These are phyloP conservation scores for Syngnathus typhle DNA, from an alignment of 2,113 vertebrate species.

Conservation along the genomic window DNA sequence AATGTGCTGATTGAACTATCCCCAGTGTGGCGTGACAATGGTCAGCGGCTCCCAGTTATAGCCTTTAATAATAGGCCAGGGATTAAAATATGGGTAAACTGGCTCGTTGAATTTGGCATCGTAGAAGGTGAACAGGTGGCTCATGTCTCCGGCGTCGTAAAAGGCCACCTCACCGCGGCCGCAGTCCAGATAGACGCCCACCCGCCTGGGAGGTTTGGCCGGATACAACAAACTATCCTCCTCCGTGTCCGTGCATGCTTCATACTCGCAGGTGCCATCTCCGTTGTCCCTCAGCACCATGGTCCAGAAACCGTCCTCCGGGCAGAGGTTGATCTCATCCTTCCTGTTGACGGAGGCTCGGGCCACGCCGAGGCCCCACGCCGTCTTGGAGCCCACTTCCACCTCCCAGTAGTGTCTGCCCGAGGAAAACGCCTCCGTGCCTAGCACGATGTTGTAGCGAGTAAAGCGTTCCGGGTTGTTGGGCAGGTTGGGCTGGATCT, in stretches of 20 bases:
- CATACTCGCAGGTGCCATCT: conserved; percentile 60
- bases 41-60: conserved; percentile 71
- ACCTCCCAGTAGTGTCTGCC: conserved; percentile 84
- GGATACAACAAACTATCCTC: conserved; percentile 70
- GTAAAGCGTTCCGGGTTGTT: conserved; percentile 73
- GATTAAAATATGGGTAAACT: conserved; percentile 80
- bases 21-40: conserved; percentile 52
- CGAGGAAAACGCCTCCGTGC: conserved; percentile 53
- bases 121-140: conserved; percentile 78
- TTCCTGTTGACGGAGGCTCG: conserved; percentile 70
- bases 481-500: conserved; percentile 59
- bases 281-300: conserved; percentile 68
- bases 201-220: conserved; percentile 43
- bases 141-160: conserved; percentile 76
- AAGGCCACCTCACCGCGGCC: conserved; percentile 70
- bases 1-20: conserved; percentile 3
- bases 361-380: conserved; percentile 81
- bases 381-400: conserved; percentile 77
- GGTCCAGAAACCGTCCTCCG: conserved; percentile 78
- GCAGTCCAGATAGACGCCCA: conserved; percentile 78
- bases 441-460: conserved; percentile 78
- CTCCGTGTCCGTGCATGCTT: conserved; percentile 70
- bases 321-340: conserved; percentile 75
- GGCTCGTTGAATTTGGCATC: conserved; percentile 58
- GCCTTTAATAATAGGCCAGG: conserved; percentile 75